phyloP scores from a whole-genome alignment of 2,113 vertebrate genomes.

The Chauna torquata region DNA sequence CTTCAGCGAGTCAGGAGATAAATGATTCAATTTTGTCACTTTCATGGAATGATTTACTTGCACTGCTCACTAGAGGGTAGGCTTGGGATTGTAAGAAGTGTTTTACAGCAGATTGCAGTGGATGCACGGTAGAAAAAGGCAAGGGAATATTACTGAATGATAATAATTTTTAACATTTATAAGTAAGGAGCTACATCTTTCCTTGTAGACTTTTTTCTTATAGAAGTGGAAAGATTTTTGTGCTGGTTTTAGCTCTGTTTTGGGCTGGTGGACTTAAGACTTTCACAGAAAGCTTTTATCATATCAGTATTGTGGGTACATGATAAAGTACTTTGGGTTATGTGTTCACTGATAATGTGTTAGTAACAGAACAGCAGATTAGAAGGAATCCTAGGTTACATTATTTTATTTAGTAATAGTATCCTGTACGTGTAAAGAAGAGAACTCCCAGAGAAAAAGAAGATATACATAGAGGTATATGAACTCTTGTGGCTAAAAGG shows the following conservation, averaged over 20 bases:
- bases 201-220: background rate
- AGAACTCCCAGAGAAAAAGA: background rate
- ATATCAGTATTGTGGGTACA: background rate
- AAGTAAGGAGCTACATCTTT: background rate
- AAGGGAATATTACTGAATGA: background rate
- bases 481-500: background rate
- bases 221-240: background rate
- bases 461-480: background rate
- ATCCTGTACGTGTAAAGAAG: background rate
- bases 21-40: background rate
- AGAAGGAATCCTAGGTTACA: background rate
- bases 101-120: background rate
- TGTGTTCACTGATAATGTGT: background rate
- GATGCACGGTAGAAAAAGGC: background rate
- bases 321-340: background rate
- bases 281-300: background rate
- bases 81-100: slow-evolving; percentile 51
- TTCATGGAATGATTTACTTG: slow-evolving; percentile 22
- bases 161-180: background rate
- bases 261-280: background rate
- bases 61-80: slow-evolving; percentile 71
- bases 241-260: background rate
- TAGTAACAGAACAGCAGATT: background rate
- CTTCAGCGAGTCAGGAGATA: background rate
- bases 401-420: background rate